Percentiles rank a stretch among this genome's conserved stretches.
phyloP scores from a whole-genome alignment of 2,888 invertebrate species.

The Parthenolecanium corni region DNA sequence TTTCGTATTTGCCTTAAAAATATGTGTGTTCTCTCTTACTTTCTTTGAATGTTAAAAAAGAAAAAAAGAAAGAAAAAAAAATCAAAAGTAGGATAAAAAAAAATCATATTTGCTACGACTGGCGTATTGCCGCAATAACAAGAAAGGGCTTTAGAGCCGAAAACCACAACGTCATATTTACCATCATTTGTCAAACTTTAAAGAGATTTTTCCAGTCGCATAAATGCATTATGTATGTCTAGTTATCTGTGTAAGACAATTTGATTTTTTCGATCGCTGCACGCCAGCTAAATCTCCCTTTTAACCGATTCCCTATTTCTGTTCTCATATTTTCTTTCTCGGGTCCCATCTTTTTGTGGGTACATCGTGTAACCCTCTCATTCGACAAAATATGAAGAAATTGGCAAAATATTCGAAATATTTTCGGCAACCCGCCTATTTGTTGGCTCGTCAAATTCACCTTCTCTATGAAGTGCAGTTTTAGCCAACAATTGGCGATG shows the following conservation, averaged over 20 bases:
- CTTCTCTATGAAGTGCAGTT: too few species aligned
- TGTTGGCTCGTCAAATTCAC: too few species aligned
- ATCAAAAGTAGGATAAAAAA: neutral
- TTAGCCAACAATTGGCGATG: too few species aligned
- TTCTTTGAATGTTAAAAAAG: neutral
- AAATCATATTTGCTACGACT: neutral
- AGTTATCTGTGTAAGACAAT: conserved; percentile 27
- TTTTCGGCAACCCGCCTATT: too few species aligned
- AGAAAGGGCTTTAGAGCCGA: conserved; percentile 1
- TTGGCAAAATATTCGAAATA: too few species aligned
- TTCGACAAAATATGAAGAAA: too few species aligned
- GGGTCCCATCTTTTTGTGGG: too few species aligned
- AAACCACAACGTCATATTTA: conserved; percentile 27
- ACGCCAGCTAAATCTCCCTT: conserved; percentile 13
- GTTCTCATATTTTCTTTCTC: neutral
- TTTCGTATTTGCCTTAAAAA: too few species aligned
- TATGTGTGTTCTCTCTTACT: neutral
- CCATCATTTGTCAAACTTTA: conserved; percentile 27
- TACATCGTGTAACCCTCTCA: too few species aligned
- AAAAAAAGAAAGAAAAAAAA: neutral
- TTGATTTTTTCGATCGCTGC: conserved; percentile 25
- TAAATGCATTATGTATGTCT: conserved; percentile 28
- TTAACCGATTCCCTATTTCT: conserved; percentile 7
- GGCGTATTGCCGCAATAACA: neutral
- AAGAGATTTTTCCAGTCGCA: conserved; percentile 27